A percentile compares a stretch with the other conserved stretches of the same genome.
phyloP scores from a whole-genome alignment of 30 jellyfish, hydroid and myxozoan genomes.

The Aurelia aurita complex sp. Pacific region DNA sequence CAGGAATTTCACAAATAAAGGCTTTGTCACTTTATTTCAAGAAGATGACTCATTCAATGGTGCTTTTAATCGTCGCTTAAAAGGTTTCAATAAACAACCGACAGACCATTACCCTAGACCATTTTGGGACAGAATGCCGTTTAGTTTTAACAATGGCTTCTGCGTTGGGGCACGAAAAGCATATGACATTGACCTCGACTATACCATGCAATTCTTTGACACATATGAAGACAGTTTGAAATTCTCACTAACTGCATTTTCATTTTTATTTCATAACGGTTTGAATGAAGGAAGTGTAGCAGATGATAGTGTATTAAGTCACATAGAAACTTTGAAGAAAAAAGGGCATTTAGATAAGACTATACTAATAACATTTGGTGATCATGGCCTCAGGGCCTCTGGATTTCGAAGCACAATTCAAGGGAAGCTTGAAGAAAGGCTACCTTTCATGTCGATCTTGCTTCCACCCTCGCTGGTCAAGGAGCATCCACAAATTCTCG shows the following conservation, averaged over 20 bases:
- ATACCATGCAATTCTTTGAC: conserved; percentile 24
- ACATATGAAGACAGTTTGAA: conserved; percentile 21
- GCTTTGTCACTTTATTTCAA: conserved; percentile 54
- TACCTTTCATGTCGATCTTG: conserved; percentile 77
- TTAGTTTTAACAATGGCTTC: neutral
- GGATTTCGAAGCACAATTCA: conserved; percentile 60
- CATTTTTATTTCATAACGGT: conserved; percentile 46
- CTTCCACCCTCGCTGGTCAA: conserved; percentile 60
- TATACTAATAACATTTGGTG: conserved; percentile 68
- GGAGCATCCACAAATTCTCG: conserved; percentile 31
- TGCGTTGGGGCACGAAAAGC: conserved; percentile 13
- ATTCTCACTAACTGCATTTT: conserved; percentile 34
- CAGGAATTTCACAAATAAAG: conserved; percentile 52
- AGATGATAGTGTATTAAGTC: conserved; percentile 34
- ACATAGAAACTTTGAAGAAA: conserved; percentile 19
- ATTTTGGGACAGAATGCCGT: conserved; percentile 45
- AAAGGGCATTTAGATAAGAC: conserved; percentile 44
- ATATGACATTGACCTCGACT: conserved; percentile 27
- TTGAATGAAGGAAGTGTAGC: conserved; percentile 7
- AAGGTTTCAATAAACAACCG: conserved; percentile 70
- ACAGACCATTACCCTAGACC: conserved; percentile 80
- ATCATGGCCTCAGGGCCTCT: conserved; percentile 81
- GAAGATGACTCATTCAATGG: conserved; percentile 67
- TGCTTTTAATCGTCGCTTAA: conserved; percentile 74
- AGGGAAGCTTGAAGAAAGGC: conserved; percentile 85